Base-by-base conservation (phyloP, 2,113 vertebrate species). In the Tautogolabrus adspersus region DNA sequence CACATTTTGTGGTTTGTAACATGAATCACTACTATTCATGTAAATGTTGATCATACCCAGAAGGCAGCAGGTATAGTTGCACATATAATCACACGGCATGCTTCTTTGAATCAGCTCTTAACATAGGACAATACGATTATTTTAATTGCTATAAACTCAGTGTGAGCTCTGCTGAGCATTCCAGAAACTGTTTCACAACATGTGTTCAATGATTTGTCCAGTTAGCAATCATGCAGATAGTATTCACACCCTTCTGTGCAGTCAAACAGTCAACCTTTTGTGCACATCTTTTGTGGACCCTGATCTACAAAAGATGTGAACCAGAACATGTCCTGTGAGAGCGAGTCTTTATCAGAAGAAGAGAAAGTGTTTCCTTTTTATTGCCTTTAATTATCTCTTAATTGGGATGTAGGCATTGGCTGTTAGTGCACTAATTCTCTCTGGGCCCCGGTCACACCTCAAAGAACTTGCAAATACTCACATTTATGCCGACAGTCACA, bases 381-480 rank as follows among this genome's bases (percentile, higher is more conserved):
- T 87, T 83, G 84, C 71, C 66, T 88, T 89, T 88, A 87, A 91
- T 91, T 88, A 90, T 88, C 80, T 88, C 74, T 60, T 84, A 82
- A 91, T 85, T 85, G 80, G 82, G 72, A 77, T 60, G 63, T 18
- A 70, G 66, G 58, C 52, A 40, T 57, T 59, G 57, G 77, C 69
- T 46, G 44, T 23, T 52, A 71, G 22, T 76, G 65, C 47, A 4
- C 10, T n/a, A 34, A 26, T 82, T 61, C 49, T 55, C 72, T 73
- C 18, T 63, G 67, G 63, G 67, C 40, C 61, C 49, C 57, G 44
- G 47, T 60, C 60, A 69, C 72, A 61, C 73, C 55, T 80, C 58
- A 72, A 66, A 75, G 84, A 74, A 46, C 44, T 15, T 15, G 13
- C 11, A 15, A 12, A 54, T 42, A 42, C 51, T 16, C 26, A 34